Conservation (phyloP, 1,140 invertebrate species). For the Gonatopus flavifemur region DNA sequence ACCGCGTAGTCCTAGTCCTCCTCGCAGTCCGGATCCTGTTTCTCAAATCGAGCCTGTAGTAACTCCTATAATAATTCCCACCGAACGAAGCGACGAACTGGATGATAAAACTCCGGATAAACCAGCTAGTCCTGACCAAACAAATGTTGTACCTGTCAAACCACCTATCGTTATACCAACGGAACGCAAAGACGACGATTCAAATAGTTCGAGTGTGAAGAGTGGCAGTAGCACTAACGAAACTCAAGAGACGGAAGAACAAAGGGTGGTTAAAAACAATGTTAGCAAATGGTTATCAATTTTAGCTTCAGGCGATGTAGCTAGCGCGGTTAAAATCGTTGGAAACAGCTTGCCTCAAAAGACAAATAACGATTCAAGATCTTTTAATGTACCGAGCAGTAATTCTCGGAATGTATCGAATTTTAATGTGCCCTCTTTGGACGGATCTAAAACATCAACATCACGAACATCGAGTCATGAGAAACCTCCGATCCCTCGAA, state of each 20-base stretch:
- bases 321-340: slow-evolving; percentile 11
- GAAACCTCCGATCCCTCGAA: slow-evolving; percentile 4
- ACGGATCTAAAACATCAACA: slow-evolving; percentile 33
- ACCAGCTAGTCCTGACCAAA: slow-evolving; percentile 21
- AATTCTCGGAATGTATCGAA: slow-evolving; percentile 33
- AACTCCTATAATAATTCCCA: slow-evolving; percentile 50
- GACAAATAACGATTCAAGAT: slow-evolving; percentile 14
- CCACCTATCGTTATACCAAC: slow-evolving; percentile 37
- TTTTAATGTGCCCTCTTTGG: slow-evolving; percentile 33
- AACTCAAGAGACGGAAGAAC: slow-evolving; percentile 20
- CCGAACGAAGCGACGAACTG: slow-evolving; percentile 37
- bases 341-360: slow-evolving; percentile 21
- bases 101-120: slow-evolving; percentile 9
- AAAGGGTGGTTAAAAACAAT: not conserved
- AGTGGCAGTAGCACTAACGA: too few relatives aligned
- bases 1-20: slow-evolving; percentile 53
- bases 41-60: slow-evolving; percentile 16
- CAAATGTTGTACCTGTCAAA: slow-evolving; percentile 16
- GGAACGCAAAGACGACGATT: slow-evolving; percentile 24
- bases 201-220: slow-evolving; percentile 26
- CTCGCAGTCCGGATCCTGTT: slow-evolving; percentile 32
- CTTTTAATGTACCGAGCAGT: not conserved
- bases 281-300: not conserved
- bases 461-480: not conserved
- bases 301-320: slow-evolving; percentile 14